Evolutionary conservation across 2,113 vertebrate genomes (phyloP).

Genomic region (Lasiurus borealis): DNA sequence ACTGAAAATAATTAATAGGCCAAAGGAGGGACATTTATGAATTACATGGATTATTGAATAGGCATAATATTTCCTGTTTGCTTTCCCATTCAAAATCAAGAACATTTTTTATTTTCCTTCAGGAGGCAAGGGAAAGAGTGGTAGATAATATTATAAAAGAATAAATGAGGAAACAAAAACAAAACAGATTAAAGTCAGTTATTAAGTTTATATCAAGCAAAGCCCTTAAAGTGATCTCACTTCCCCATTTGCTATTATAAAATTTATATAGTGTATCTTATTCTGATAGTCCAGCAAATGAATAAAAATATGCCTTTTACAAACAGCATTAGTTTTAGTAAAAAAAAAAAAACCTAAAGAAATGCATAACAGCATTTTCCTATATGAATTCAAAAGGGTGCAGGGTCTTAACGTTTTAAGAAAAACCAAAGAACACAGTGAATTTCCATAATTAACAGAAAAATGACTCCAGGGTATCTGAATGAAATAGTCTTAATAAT

Average conservation of each 20-base stretch:
- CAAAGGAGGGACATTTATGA: slow-evolving; percentile 43
- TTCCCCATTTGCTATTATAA: background rate
- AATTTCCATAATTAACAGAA: background rate
- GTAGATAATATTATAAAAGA: slow-evolving; percentile 60
- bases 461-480: background rate
- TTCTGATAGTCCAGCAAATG: background rate
- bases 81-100: slow-evolving; percentile 49
- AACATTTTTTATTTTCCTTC: background rate
- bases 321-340: background rate
- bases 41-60: slow-evolving; percentile 60
- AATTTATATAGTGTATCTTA: background rate
- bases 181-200: background rate
- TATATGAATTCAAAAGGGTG: background rate
- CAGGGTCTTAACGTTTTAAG: background rate
- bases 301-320: slow-evolving; percentile 38
- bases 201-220: slow-evolving; percentile 25
- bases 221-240: background rate
- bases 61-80: slow-evolving; percentile 31
- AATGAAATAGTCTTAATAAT: background rate
- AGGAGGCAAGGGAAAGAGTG: background rate
- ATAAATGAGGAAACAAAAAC: no score
- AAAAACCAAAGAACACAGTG: background rate
- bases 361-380: background rate
- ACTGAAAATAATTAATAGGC: slow-evolving; percentile 60
- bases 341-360: background rate